These are phyloP conservation scores for Manis crassicaudata DNA, from an alignment of 2,797 vertebrate genomes.

Conservation along the genomic window DNA sequence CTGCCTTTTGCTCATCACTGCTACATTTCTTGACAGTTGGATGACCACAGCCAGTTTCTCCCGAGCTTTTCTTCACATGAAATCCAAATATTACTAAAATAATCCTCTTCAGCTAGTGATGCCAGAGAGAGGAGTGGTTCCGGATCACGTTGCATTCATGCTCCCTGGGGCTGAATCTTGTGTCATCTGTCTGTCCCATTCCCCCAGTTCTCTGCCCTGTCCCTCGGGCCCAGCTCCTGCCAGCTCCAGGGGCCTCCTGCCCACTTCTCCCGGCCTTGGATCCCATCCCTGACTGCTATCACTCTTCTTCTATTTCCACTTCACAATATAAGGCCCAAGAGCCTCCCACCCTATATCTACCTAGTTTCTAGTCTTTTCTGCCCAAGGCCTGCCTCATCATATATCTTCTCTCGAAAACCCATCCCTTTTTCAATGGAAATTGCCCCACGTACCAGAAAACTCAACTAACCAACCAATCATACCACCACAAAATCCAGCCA, in stretches of 20 bases:
- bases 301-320: neutral
- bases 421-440: neutral
- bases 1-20: neutral
- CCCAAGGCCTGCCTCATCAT: neutral
- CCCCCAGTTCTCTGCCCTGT: neutral
- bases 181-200: neutral
- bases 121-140: neutral
- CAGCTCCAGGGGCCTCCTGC: neutral
- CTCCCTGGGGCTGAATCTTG: neutral
- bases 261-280: neutral
- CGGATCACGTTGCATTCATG: neutral
- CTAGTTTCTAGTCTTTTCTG: neutral
- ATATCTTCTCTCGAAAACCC: neutral
- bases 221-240: neutral
- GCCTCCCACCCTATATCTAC: neutral
- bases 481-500: neutral
- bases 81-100: neutral
- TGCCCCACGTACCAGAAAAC: neutral
- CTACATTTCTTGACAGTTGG: neutral
- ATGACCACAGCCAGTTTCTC: neutral
- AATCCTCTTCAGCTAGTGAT: neutral
- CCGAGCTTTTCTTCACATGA: slow-evolving; percentile 25
- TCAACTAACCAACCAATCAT: neutral
- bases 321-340: neutral
- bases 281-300: neutral